phyloP scores from a whole-genome alignment of 2,113 vertebrate species.

The Nansenia antarctica region DNA sequence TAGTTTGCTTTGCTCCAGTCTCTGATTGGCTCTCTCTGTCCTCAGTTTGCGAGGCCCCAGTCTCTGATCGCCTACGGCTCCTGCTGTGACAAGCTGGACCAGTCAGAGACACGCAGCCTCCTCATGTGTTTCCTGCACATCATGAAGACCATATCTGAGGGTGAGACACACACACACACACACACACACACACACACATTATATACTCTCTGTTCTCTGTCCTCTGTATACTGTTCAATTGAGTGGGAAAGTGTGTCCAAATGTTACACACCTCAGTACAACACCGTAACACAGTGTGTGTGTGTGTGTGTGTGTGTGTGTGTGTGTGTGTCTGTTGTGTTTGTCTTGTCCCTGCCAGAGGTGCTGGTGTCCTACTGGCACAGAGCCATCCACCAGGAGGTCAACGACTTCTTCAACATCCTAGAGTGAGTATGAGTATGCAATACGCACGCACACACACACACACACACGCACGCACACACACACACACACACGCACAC shows the following conservation, averaged over 20 bases:
- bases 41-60: slow-evolving; percentile 89
- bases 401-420: slow-evolving; percentile 97
- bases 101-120: slow-evolving; percentile 93
- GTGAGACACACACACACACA: slow-evolving; percentile 63
- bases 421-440: slow-evolving; percentile 85
- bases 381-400: slow-evolving; percentile 90
- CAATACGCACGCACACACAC: not conserved
- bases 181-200: not conserved
- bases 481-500: not conserved
- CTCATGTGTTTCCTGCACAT: slow-evolving; percentile 98
- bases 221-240: not conserved
- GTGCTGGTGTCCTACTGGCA: slow-evolving; percentile 96
- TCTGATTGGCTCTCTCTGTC: slow-evolving; percentile 17
- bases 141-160: slow-evolving; percentile 97
- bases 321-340: too few species aligned
- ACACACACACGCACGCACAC: slow-evolving; percentile 7
- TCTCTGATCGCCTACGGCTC: slow-evolving; percentile 94
- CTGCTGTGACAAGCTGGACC: slow-evolving; percentile 97
- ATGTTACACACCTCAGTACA: too few species aligned
- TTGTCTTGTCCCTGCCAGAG: slow-evolving; percentile 75
- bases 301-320: too few species aligned
- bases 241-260: too few species aligned
- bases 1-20: slow-evolving; percentile 4
- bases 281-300: too few species aligned
- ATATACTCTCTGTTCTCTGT: too few species aligned